A percentile compares a stretch with the other conserved stretches of the same genome.
Evolutionary conservation across 2,113 vertebrate genomes (phyloP).

Genomic region (Hemicordylus capensis): DNA sequence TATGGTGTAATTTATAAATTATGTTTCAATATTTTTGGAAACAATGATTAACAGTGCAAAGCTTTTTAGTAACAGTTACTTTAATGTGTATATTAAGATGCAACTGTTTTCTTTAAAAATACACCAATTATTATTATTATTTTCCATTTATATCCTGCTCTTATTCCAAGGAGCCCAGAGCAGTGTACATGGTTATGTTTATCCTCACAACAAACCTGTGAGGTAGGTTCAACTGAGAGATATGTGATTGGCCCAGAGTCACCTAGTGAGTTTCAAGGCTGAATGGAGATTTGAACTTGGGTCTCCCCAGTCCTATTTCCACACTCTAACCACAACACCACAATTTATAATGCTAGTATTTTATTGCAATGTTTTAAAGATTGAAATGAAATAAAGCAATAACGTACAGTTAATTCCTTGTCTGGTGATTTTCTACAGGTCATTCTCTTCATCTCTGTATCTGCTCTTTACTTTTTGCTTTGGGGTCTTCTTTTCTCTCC

Average conservation of each 20-base stretch:
- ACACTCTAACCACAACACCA: too few relatives aligned
- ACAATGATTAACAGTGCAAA: neutral
- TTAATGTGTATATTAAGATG: neutral
- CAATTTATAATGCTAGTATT: neutral
- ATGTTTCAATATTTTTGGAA: neutral
- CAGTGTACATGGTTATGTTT: too few relatives aligned
- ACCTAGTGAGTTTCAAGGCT: too few relatives aligned
- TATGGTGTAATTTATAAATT: neutral
- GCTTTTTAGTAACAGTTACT: neutral
- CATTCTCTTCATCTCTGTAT: neutral
- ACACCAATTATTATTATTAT: neutral
- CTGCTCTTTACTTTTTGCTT: neutral
- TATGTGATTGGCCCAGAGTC: too few relatives aligned
- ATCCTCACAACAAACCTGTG: too few relatives aligned
- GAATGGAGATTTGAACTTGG: too few relatives aligned
- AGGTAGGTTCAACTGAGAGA: too few relatives aligned
- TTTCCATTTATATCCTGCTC: too few relatives aligned
- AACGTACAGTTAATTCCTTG: neutral
- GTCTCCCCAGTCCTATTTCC: too few relatives aligned
- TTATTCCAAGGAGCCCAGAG: too few relatives aligned
- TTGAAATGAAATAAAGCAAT: neutral
- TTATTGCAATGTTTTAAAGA: neutral
- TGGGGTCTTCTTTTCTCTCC: neutral
- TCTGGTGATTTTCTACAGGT: neutral
- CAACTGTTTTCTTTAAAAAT: neutral